Base-by-base conservation (phyloP, 2,888 invertebrate genomes). In the Scaptomyza polygonia region DNA sequence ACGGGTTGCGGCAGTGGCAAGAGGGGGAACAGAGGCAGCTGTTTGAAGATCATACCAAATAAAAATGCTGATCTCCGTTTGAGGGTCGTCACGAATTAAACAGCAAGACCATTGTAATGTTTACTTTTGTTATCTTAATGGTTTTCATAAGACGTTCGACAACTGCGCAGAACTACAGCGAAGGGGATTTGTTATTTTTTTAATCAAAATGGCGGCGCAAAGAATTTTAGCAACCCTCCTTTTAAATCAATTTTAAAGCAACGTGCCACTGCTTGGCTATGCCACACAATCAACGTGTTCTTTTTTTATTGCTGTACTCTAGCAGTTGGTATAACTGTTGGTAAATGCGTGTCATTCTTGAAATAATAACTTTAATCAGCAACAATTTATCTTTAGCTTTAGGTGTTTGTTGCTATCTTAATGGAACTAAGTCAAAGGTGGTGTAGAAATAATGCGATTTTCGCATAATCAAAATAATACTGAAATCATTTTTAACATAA, bases 51-150 rank as follows among this genome's bases (percentile, higher is more conserved):
- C 86, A 76, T 54, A 58, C 63, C 58, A 79, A 8, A 39, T 1
- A 0, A 34, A n/a, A 63, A 51, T 47, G 65, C 53, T 66, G 73
- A 56, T 68, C 69, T 55, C 21, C 43, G 52, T 12, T 72, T 72
- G 76, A 72, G 86, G 67, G 71, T 69, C 77, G 82, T 86, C 87
- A 81, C 81, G 87, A 77, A 44, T 32, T 51, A 36, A 56, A 39
- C 45, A 30, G 7, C 12, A 30, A 39, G 25, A 25, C 44, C 55
- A 34, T 61, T 62, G 59, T 56, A 72, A 62, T 72, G 36, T 72
- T 77, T 77, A 49, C 64, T 43, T 77, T 77, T 77, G 64, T 75
- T 75, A 77, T 77, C 68, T 77, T 49, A 68, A 73, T 72, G 45
- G 40, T 9, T 74, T 53, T 32, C 40, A 53, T 53, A 51, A 7